Conservation (phyloP, 2,797 vertebrate genomes). For the Rhynchotus rufescens region DNA sequence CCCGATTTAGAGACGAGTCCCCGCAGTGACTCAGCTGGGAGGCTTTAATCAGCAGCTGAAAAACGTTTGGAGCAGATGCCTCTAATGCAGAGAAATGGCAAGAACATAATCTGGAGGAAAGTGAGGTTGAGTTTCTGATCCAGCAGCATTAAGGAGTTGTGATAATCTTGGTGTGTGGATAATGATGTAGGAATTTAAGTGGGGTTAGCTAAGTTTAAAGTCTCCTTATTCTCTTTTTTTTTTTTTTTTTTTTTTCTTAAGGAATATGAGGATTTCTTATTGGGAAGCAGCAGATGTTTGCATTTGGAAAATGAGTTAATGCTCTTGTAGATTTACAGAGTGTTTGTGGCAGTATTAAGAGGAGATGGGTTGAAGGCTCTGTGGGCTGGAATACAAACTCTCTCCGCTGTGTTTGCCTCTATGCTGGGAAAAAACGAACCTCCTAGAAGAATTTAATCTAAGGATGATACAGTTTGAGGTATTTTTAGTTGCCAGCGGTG, state of each 20-base stretch:
- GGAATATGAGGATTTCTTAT: neutral
- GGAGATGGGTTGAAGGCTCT: neutral
- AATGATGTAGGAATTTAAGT: neutral
- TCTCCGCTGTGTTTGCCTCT: neutral
- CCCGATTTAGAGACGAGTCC: conserved; percentile 3
- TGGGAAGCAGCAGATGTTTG: neutral
- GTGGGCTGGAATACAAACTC: neutral
- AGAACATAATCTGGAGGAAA: neutral
- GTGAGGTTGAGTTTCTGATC: neutral
- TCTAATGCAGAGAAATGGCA: neutral
- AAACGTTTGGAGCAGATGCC: neutral
- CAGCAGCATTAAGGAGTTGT: neutral
- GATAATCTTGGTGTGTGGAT: rapidly evolving
- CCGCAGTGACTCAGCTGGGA: conserved; percentile 51
- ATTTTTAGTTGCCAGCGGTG: neutral
- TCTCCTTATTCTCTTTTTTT: too few species aligned
- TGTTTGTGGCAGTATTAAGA: neutral
- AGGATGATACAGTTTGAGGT: neutral
- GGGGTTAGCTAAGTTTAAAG: neutral
- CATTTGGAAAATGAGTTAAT: neutral
- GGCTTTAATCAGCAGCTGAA: neutral
- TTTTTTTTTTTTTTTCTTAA: neutral
- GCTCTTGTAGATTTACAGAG: neutral
- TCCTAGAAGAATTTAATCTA: neutral
- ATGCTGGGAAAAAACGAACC: neutral